Evolutionary conservation across 2,113 vertebrate species (phyloP), one percentile per base, ranked within the genome.

Genomic region (Neopipo cinnamomea): DNA sequence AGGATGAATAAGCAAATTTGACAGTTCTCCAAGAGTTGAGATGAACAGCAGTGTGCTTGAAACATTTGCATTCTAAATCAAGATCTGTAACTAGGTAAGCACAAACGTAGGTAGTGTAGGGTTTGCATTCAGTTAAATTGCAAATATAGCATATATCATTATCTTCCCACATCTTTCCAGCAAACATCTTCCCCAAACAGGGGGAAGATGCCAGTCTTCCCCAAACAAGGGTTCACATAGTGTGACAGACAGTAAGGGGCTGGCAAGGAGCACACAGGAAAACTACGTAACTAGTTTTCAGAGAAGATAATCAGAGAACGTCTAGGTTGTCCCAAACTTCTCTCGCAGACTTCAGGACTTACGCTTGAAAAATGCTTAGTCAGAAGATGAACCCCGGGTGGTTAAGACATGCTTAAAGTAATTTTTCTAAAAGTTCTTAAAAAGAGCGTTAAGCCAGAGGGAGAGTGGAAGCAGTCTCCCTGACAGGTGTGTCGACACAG

Each of bases 1-100:
- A 94, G 74, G 82, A 97, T 97, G 97, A 98, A 98, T 97, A 98
- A 97, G 96, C 97, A 98, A 80, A 96, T 96, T 82, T 96, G 44
- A 35, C 76, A 86, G 3, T 92, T 91, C 79, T 85, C 41, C 27
- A 17, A 91, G 67, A 85, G 61, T 1, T 76, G 27, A 88, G 53
- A 73, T 47, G 73, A 96, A 86, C 27, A 85, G 52, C 37, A 79
- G 31, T 1, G 2, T 22, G 33, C 35, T 87, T 41, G 61, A 88
- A 86, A 37, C 22, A 68, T 28, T 91, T 61, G 30, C 55, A 74
- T 87, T 71, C 88, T 84, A 83, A 93, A 85, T 47, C 67, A 89
- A 70, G 46, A 25, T 65, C n/a, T 71, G 17, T 24, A 56, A 71
- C 68, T 62, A 8, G 9, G 46, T 63, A 81, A 71, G 28, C n/a